phyloP scores from a whole-genome alignment of 2,113 vertebrate genomes.

The Motacilla tschutschensis region DNA sequence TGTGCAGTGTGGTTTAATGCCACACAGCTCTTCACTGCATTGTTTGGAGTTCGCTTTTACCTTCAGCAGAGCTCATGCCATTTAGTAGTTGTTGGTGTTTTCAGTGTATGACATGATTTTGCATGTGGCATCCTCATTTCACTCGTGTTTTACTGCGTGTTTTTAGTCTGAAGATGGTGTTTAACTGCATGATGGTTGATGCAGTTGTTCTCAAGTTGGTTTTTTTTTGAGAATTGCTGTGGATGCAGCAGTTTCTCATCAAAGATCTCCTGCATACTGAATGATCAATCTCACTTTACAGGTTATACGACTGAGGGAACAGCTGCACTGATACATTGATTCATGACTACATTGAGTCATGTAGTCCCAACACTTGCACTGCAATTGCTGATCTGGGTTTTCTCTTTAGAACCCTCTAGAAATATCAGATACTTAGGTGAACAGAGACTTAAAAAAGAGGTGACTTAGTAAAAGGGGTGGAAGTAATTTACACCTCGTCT shows the following conservation, averaged over 20 bases:
- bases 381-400: background rate
- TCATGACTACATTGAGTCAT: background rate
- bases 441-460: background rate
- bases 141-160: background rate
- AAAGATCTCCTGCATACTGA: background rate
- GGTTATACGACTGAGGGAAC: background rate
- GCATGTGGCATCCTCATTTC: background rate
- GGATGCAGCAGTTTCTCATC: background rate
- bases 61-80: background rate
- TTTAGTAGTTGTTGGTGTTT: background rate
- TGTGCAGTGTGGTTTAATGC: background rate
- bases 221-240: background rate
- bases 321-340: background rate
- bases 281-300: background rate
- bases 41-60: background rate
- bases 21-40: background rate
- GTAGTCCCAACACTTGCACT: background rate
- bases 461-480: background rate
- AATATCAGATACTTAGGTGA: background rate
- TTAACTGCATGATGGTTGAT: background rate
- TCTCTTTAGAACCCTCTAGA: background rate
- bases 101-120: background rate
- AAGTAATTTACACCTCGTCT: background rate
- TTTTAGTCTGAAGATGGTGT: background rate
- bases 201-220: rapidly evolving